A percentile compares a stretch with the other conserved stretches of the same genome.
Evolutionary conservation across 2,888 invertebrate genomes (phyloP).

Genomic region (Tiliacea aurago): DNA sequence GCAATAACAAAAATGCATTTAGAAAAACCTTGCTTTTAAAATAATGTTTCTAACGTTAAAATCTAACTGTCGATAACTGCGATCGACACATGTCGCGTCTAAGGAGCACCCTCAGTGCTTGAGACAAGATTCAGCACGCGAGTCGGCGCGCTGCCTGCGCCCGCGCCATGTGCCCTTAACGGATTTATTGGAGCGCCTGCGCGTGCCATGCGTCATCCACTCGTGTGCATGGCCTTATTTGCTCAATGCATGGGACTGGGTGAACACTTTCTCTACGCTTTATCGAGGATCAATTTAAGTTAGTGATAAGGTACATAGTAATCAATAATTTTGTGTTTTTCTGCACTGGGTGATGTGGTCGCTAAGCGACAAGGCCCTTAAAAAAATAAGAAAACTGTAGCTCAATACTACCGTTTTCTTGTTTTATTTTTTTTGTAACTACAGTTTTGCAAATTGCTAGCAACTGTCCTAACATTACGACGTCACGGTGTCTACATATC

Average conservation of each 20-base stretch:
- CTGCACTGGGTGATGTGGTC: too few species aligned
- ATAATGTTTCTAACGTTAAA: constrained; percentile 1
- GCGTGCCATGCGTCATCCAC: constrained; percentile 77
- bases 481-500: too few species aligned
- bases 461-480: background rate
- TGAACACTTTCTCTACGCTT: constrained; percentile 56
- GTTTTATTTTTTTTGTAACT: too few species aligned
- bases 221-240: constrained; percentile 63
- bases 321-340: too few species aligned
- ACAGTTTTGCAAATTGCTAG: background rate
- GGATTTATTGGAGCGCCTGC: constrained; percentile 87
- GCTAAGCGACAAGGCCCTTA: too few species aligned
- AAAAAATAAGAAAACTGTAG: too few species aligned
- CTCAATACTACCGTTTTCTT: too few species aligned
- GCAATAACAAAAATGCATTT: background rate
- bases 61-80: constrained; percentile 65
- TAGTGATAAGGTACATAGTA: too few species aligned
- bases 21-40: background rate
- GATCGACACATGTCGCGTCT: constrained; percentile 62
- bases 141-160: constrained; percentile 69
- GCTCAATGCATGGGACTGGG: constrained; percentile 33
- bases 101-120: constrained; percentile 79
- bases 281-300: background rate
- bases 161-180: constrained; percentile 87
- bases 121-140: constrained; percentile 85